A percentile compares a stretch with the other conserved stretches of the same genome.
Conservation (phyloP, 2,797 vertebrate genomes). For the Phrynocephalus forsythii region DNA sequence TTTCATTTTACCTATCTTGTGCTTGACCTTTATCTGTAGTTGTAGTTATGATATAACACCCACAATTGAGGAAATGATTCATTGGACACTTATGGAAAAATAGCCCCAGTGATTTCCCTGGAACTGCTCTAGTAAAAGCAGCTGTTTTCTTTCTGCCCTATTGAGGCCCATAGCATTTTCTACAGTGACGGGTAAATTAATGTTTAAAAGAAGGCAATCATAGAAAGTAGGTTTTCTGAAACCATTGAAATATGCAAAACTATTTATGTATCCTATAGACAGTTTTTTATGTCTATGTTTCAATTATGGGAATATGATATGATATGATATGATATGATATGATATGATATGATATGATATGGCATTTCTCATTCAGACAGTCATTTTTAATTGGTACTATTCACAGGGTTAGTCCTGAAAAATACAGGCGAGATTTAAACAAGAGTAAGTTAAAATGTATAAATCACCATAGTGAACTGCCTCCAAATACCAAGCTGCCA, state of each 20-base stretch:
- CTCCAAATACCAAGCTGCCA: no score
- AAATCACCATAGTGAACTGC: no score
- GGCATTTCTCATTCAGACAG: neutral
- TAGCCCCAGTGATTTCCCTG: neutral
- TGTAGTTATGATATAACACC: slow-evolving; percentile 20
- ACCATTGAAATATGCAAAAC: neutral
- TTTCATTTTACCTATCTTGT: slow-evolving; percentile 36
- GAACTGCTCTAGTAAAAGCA: neutral
- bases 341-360: neutral
- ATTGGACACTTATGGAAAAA: slow-evolving; percentile 22
- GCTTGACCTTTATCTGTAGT: slow-evolving; percentile 17
- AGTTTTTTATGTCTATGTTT: neutral
- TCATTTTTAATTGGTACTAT: neutral
- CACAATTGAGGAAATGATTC: slow-evolving; percentile 33
- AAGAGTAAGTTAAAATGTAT: no score
- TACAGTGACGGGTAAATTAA: slow-evolving; percentile 4
- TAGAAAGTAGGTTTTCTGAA: slow-evolving; percentile 20
- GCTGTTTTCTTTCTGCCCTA: neutral
- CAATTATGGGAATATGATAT: no score
- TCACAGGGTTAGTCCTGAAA: neutral
- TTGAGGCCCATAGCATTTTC: neutral
- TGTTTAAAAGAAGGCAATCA: slow-evolving; percentile 14
- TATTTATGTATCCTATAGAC: slow-evolving; percentile 9
- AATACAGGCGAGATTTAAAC: neutral
- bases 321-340: no score